phyloP scores from a whole-genome alignment of 2,113 vertebrate genomes.

The Vimba vimba region DNA sequence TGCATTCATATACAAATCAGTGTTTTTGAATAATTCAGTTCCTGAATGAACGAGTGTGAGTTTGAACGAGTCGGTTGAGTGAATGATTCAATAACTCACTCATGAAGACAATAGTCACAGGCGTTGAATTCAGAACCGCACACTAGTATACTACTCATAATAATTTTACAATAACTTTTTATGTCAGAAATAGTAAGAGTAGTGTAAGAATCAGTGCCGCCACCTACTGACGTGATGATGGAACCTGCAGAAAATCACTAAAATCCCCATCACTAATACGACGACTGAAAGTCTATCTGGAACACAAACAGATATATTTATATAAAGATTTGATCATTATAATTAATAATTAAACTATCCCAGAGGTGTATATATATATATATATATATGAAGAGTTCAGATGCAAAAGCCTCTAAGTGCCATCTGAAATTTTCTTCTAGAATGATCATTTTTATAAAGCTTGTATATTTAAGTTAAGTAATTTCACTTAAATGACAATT shows the following conservation, averaged over 20 bases:
- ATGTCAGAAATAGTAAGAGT: too few relatives aligned
- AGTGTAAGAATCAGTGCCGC: background rate
- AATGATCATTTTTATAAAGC: too few relatives aligned
- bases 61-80: background rate
- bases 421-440: too few relatives aligned
- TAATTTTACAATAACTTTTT: too few relatives aligned
- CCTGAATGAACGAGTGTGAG: background rate
- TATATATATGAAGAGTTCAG: too few relatives aligned
- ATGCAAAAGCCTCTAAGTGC: too few relatives aligned
- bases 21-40: background rate
- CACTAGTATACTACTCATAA: too few relatives aligned
- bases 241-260: background rate
- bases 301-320: background rate
- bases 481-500: too few relatives aligned
- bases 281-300: background rate
- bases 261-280: background rate
- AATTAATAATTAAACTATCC: background rate
- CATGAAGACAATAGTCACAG: too few relatives aligned
- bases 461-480: too few relatives aligned
- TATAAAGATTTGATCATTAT: background rate
- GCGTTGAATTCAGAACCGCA: too few relatives aligned
- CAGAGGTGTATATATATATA: too few relatives aligned
- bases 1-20: background rate
- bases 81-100: background rate
- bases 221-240: background rate